These are phyloP conservation scores for Menura novaehollandiae DNA, from an alignment of 2,113 vertebrate species.

Conservation along the genomic window DNA sequence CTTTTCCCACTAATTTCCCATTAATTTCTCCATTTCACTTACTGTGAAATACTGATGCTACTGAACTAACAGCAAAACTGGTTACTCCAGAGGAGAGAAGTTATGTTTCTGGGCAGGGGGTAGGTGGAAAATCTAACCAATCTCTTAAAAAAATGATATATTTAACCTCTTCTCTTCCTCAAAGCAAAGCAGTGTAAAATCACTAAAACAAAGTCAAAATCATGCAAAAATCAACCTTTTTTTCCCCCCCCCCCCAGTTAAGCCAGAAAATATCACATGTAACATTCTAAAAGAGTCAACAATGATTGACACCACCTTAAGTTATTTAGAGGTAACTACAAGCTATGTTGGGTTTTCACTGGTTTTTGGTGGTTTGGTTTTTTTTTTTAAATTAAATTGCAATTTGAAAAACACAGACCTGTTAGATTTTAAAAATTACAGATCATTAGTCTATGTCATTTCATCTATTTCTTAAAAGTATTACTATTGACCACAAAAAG, in stretches of 20 bases:
- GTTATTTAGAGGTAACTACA: neutral
- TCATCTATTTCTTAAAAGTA: neutral
- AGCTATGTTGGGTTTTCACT: neutral
- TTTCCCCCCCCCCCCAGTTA: too few relatives aligned
- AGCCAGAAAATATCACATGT: neutral
- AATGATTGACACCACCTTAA: neutral
- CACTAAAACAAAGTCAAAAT: neutral
- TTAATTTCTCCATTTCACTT: neutral
- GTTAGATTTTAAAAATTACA: neutral
- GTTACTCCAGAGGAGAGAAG: neutral
- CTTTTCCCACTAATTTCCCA: neutral
- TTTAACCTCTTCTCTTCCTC: neutral
- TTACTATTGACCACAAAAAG: neutral
- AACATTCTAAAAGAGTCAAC: neutral
- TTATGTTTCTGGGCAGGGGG: neutral
- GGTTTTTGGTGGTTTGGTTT: accelerated
- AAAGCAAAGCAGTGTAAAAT: neutral
- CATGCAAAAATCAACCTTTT: neutral
- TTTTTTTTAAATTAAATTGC: neutral
- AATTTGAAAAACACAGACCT: neutral
- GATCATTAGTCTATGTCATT: neutral
- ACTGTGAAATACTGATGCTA: neutral
- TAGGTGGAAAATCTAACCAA: neutral
- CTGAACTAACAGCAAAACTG: neutral
- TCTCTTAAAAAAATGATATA: neutral